Base-by-base conservation (phyloP, 2,797 vertebrate genomes). In the Pseudopleuronectes americanus region DNA sequence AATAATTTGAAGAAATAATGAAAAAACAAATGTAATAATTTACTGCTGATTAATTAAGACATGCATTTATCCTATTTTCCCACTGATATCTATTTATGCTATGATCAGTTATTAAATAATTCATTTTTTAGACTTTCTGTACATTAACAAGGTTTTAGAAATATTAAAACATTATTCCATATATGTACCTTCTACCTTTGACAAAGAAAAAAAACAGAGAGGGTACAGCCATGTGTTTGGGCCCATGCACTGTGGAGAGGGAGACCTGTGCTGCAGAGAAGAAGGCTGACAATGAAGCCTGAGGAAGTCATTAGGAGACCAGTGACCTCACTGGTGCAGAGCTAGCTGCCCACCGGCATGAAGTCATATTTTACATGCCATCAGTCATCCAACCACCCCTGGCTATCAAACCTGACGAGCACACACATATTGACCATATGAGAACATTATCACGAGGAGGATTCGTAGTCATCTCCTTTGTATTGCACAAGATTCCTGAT, bases 321-420 rank as follows among this genome's bases (percentile, higher is more conserved):
- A 67, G 82, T 90, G 89, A 93, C 88, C 87, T 89, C 87, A 90
- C 84, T 90, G 87, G 85, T 87, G 75, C 81, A 71, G 74, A 52
- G 49, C 73, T 85, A 52, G 81, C 66, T 86, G 81, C 87, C 86
- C 84, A 84, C 73, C 68, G 83, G 90, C 88, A 84, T 85, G 82
- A 89, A 90, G 92, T 92, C 91, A 92, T 92, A 89, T 82, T 92
- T 90, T 85, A 86, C 67, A 85, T 85, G 82, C 81, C 87, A 92
- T 87, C 79, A 86, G 88, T 91, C 84, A 90, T 82, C 72, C 63
- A 14, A 23, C 59, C 83, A 89, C 85, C 76, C 4, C 70, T 74
- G 86, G 87, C 74, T 73, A 82, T 89, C 80, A 81, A 33, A 81
- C 57, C 56, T 69, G 75, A 89, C 4, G 26, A 79, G 75, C 58